Evolutionary conservation across 2,888 invertebrate genomes (phyloP), one percentile per base, ranked within the genome.

Genomic region (Caenorhabditis sulstoni): DNA sequence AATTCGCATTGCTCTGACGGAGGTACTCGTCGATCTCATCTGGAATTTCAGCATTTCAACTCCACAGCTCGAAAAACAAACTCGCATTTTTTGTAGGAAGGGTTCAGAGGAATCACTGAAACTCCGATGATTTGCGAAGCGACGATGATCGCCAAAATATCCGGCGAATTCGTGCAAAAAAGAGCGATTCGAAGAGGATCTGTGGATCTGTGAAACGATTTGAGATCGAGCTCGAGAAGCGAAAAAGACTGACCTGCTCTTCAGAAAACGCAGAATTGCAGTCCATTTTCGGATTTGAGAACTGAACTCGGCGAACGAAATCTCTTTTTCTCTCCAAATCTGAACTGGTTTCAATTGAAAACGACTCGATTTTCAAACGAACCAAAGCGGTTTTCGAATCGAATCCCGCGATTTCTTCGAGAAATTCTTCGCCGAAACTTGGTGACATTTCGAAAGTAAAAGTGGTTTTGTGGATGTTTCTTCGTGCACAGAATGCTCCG

Each of bases 61-160:
- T 9, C 3, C 37, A 16, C 37, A n/a, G n/a, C n/a, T 29, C 7
- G 4, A 29, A 7, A 18, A 59, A 18, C 55, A 39, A n/a, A 23
- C 47, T 29, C 23, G 81, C 85, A 74, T 55, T 66, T 58, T 50
- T 84, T 86, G 41, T 77, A 83, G 7, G 84, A 82, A 4, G 86
- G 84, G 57, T 86, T 86, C 50, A 85, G 55, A 7, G 86, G 85
- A 12, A 83, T 58, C 9, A 85, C 16, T 7, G 76, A 79, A 29
- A 77, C 37, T 1, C 81, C 80, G 16, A 76, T 11, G 1, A 79
- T 29, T 50, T 75, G 65, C 3, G 70, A 55, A n/a, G 83, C 84
- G 14, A 85, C 41, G 3, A 76, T 49, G 4, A 83, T 55, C 4
- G 71, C 16, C 2, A 83, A 5, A 55, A 80, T 79, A 20, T 79